Evolutionary conservation across 2,888 invertebrate species (phyloP).

Genomic region (Lampropteryx suffumata): DNA sequence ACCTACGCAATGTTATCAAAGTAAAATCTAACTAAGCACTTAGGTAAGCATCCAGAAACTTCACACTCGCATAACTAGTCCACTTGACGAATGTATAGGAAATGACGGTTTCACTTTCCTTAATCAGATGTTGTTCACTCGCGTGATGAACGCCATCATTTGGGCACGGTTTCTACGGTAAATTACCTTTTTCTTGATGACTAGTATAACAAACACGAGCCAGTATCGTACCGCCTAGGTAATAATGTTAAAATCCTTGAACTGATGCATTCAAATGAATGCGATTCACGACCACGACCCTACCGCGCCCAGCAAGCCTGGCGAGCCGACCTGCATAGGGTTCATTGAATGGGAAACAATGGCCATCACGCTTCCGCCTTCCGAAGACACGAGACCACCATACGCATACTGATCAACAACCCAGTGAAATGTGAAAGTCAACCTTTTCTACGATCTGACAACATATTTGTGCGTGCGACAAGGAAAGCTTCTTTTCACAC

Average conservation of each 20-base stretch:
- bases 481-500: conserved; percentile 1
- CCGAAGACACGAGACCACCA: conserved; percentile 45
- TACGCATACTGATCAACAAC: conserved; percentile 56
- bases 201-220: no score
- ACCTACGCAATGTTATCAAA: neutral
- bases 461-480: conserved; percentile 11
- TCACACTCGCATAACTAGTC: conserved; percentile 23
- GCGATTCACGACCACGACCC: conserved; percentile 20
- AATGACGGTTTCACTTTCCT: conserved; percentile 43
- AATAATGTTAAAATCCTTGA: conserved; percentile 19
- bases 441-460: conserved; percentile 15
- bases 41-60: conserved; percentile 27
- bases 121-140: conserved; percentile 34
- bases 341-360: conserved; percentile 73
- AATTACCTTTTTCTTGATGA: conserved; percentile 13
- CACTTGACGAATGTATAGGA: conserved; percentile 30
- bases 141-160: conserved; percentile 26
- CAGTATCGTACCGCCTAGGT: no score
- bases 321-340: conserved; percentile 63
- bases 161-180: conserved; percentile 25
- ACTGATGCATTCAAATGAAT: conserved; percentile 18
- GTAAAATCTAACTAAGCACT: conserved; percentile 14
- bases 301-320: conserved; percentile 35
- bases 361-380: conserved; percentile 60
- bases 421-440: conserved; percentile 41